Percentiles rank a stretch among this genome's conserved stretches.
Evolutionary conservation across 2,888 invertebrate species (phyloP).

Genomic region (Microctonus hyperodae): DNA sequence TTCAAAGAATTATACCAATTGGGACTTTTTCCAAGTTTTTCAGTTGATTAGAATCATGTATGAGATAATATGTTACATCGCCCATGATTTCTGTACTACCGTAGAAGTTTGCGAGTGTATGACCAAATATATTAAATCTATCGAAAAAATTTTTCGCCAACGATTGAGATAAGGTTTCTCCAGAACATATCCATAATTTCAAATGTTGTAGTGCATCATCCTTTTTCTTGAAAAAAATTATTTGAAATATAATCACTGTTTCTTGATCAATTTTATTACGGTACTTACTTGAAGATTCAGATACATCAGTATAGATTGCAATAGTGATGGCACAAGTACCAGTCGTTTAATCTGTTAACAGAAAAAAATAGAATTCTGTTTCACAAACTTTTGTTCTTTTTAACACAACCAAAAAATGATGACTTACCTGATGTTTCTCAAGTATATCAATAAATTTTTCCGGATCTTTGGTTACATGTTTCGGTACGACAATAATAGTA

Average conservation of each 20-base stretch:
- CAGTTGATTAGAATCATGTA: constrained; percentile 70
- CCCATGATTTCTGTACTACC: constrained; percentile 94
- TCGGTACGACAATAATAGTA: constrained; percentile 77
- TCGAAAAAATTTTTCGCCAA: constrained; percentile 79
- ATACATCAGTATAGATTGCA: constrained; percentile 81
- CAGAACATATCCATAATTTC: constrained; percentile 86
- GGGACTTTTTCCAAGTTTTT: constrained; percentile 75
- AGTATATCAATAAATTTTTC: constrained; percentile 75
- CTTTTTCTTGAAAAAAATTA: constrained; percentile 56
- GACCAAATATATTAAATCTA: constrained; percentile 72
- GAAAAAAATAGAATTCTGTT: constrained; percentile 19
- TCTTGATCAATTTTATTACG: background rate
- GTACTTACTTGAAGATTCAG: constrained; percentile 67
- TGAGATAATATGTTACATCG: constrained; percentile 81
- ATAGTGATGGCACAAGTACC: constrained; percentile 83
- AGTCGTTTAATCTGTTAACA: constrained; percentile 74
- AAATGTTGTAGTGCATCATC: constrained; percentile 67
- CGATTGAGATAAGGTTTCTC: constrained; percentile 78
- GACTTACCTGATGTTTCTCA: constrained; percentile 72
- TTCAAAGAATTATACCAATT: constrained; percentile 71
- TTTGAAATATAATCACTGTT: background rate
- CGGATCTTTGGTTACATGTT: constrained; percentile 78
- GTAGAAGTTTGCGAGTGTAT: constrained; percentile 84
- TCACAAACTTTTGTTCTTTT: no score
- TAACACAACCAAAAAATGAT: constrained; percentile 4